phyloP scores from a whole-genome alignment of 2,797 vertebrate genomes.

The Champsocephalus gunnari region DNA sequence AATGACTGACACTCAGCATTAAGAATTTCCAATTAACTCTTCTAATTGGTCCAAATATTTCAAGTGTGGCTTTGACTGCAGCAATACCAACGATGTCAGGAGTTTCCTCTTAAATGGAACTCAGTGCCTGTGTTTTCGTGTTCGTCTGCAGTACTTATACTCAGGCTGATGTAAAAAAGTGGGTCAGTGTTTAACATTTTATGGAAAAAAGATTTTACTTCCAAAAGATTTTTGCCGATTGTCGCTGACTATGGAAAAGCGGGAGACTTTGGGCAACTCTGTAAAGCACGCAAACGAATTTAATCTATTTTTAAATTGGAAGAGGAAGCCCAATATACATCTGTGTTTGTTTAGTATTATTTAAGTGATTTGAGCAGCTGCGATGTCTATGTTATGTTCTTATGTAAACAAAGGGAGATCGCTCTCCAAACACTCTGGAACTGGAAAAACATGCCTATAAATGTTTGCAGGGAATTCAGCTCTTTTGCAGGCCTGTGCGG shows the following conservation, averaged over 20 bases:
- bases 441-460: conserved; percentile 54
- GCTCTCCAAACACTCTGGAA: conserved; percentile 38
- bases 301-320: conserved; percentile 23
- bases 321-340: conserved; percentile 4
- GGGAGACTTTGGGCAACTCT: conserved; percentile 10
- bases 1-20: conserved; percentile 7
- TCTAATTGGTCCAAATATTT: conserved; percentile 30
- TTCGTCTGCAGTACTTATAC: conserved; percentile 54
- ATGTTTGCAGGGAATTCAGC: conserved; percentile 61
- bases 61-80: conserved; percentile 33
- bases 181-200: conserved; percentile 78
- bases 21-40: conserved; percentile 16
- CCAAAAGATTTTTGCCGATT: conserved; percentile 40
- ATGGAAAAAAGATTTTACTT: conserved; percentile 63
- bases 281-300: conserved; percentile 12
- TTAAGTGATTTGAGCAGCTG: background rate
- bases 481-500: conserved; percentile 59
- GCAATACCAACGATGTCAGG: conserved; percentile 28
- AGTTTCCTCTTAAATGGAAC: conserved; percentile 33
- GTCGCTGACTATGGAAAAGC: conserved; percentile 13
- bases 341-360: background rate
- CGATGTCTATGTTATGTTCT: conserved; percentile 39
- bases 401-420: conserved; percentile 32
- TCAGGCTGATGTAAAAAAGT: conserved; percentile 63
- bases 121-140: conserved; percentile 30